Evolutionary conservation across 64 coral and sea anemone species (phyloP).

Genomic region (Montipora capricornis): DNA sequence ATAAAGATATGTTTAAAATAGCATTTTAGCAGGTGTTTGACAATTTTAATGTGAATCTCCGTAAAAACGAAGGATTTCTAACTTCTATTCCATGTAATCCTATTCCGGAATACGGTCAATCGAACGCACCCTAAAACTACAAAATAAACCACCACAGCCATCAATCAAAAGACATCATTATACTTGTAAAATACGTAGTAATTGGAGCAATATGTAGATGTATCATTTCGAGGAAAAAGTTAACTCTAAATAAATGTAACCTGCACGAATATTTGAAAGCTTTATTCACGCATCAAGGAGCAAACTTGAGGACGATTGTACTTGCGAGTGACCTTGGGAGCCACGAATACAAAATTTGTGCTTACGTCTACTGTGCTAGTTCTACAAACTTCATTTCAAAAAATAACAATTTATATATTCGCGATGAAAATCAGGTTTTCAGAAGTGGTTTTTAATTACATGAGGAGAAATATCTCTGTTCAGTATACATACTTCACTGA

Average conservation of each 20-base stretch:
- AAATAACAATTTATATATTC: slow-evolving; percentile 38
- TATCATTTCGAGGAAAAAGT: neutral
- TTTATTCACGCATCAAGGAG: neutral
- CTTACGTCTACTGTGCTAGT: neutral
- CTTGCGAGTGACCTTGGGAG: neutral
- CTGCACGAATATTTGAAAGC: neutral
- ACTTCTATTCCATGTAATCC: too few species aligned
- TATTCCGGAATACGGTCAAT: too few species aligned
- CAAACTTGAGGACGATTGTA: neutral
- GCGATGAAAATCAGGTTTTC: neutral
- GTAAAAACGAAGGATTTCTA: too few species aligned
- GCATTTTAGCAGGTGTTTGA: too few species aligned
- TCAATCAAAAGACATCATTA: too few species aligned
- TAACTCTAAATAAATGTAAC: neutral
- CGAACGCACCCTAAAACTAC: too few species aligned
- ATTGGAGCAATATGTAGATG: neutral
- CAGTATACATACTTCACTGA: slow-evolving; percentile 48
- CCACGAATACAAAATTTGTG: slow-evolving; percentile 39
- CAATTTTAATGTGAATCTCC: too few species aligned
- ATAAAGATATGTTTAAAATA: neutral
- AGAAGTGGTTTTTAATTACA: neutral
- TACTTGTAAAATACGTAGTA: neutral
- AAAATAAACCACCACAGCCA: too few species aligned
- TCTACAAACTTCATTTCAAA: slow-evolving; percentile 62
- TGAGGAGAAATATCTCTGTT: neutral